These are phyloP conservation scores for Metallyticus violacea DNA, from an alignment of 2,888 invertebrate genomes.

Conservation along the genomic window DNA sequence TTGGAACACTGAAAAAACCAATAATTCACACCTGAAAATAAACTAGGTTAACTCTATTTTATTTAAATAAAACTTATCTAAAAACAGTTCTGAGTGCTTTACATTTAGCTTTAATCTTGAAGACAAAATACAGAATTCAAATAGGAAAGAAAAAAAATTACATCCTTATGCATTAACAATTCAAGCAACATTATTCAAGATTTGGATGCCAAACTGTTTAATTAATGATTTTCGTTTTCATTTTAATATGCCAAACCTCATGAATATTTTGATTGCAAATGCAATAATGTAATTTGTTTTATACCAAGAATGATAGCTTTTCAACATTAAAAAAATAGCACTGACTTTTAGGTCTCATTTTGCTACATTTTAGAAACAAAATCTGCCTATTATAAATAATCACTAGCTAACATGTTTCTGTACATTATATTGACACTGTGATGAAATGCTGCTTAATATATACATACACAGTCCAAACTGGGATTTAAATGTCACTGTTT, in stretches of 20 bases:
- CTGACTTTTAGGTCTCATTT: neutral
- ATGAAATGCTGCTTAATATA: neutral
- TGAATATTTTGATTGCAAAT: neutral
- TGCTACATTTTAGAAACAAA: neutral
- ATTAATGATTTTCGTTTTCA: neutral
- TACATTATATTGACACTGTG: neutral
- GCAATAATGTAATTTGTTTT: neutral
- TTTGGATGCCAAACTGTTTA: neutral
- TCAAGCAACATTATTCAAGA: neutral
- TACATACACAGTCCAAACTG: neutral
- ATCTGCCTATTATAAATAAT: neutral
- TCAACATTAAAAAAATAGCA: neutral
- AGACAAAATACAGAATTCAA: neutral
- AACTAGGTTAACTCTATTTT: neutral
- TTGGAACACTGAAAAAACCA: too few relatives aligned
- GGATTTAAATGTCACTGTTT: neutral
- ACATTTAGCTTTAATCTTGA: neutral
- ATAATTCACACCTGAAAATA: too few relatives aligned
- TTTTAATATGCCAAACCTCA: neutral
- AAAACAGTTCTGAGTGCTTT: neutral
- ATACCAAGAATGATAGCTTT: neutral
- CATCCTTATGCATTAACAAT: neutral
- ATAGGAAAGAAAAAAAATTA: neutral
- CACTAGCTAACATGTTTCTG: neutral
- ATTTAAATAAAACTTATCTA: neutral